A percentile compares a stretch with the other conserved stretches of the same genome.
These are phyloP conservation scores for Drosophila atroscutellata DNA, from an alignment of 2,888 invertebrate species.

Conservation along the genomic window DNA sequence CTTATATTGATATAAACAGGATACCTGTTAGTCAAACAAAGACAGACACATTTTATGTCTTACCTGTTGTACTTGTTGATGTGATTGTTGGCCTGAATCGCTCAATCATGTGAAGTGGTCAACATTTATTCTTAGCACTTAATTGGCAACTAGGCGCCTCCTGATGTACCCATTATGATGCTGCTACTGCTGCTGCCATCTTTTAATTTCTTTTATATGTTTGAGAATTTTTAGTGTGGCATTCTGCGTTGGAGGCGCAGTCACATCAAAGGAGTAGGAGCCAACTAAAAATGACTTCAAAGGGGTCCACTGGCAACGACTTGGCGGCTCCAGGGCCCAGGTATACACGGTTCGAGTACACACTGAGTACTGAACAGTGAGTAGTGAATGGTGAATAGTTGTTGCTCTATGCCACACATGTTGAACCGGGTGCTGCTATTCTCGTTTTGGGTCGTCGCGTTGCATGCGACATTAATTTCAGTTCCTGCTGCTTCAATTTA, in stretches of 20 bases:
- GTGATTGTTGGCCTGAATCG: slow-evolving; percentile 68
- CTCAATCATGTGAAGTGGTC: slow-evolving; percentile 79
- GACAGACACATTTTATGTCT: background rate
- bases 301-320: slow-evolving; percentile 38
- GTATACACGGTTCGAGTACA: slow-evolving; percentile 21
- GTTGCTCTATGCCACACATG: slow-evolving; percentile 54
- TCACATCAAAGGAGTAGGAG: slow-evolving; percentile 50
- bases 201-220: slow-evolving; percentile 28
- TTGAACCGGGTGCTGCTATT: slow-evolving; percentile 18
- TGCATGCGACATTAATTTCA: slow-evolving; percentile 80
- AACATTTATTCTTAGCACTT: slow-evolving; percentile 60
- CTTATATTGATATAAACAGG: slow-evolving; percentile 1
- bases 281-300: slow-evolving; percentile 52
- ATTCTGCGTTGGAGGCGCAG: slow-evolving; percentile 27
- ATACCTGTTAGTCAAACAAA: slow-evolving; percentile 12
- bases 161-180: slow-evolving; percentile 61
- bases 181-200: slow-evolving; percentile 30
- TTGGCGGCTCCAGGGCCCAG: slow-evolving; percentile 34
- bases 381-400: slow-evolving; percentile 16
- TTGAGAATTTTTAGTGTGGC: slow-evolving; percentile 12
- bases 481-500: slow-evolving; percentile 35
- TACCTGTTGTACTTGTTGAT: slow-evolving; percentile 31
- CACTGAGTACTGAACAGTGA: slow-evolving; percentile 10
- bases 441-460: slow-evolving; percentile 51
- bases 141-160: slow-evolving; percentile 74